These are phyloP conservation scores for Motacilla alba DNA, from an alignment of 2,113 vertebrate species.

Conservation along the genomic window DNA sequence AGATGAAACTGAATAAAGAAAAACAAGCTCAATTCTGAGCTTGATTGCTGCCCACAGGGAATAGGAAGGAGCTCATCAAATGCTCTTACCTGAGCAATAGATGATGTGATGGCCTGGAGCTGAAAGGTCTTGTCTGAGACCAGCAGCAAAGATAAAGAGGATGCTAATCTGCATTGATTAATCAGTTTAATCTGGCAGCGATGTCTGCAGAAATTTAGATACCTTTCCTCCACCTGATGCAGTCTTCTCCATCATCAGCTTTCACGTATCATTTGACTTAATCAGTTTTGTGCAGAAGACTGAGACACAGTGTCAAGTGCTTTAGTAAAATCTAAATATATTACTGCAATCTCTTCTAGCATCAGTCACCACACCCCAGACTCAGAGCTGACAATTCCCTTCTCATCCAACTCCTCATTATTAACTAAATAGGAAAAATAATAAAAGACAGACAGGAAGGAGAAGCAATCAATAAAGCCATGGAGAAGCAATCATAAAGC, in stretches of 20 bases:
- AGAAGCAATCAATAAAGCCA: not conserved
- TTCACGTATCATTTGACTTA: not conserved
- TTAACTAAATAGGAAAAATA: not conserved
- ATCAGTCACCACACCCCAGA: not conserved
- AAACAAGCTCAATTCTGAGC: not conserved
- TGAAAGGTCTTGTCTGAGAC: not conserved
- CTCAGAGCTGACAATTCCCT: not conserved
- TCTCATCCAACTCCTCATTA: not conserved
- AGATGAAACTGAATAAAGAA: not conserved
- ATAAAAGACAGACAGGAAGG: not conserved
- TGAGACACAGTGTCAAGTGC: not conserved
- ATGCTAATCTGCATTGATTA: constrained; percentile 11
- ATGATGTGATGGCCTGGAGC: not conserved
- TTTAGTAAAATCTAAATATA: not conserved
- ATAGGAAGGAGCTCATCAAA: not conserved
- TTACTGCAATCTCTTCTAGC: not conserved
- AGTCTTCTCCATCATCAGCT: not conserved
- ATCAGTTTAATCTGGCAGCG: not conserved
- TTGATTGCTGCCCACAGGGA: constrained; percentile 18
- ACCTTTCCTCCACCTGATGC: not conserved
- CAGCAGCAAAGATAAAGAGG: not conserved
- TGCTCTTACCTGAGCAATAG: not conserved
- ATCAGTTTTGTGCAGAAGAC: not conserved
- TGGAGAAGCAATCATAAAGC: not conserved
- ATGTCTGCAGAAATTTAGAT: not conserved